phyloP scores from a whole-genome alignment of 2,113 vertebrate genomes.

The Rattus norvegicus region GRCr8 NC_086020.1:27668001-27668500 shows the following conservation, averaged over 20 bases:
- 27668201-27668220: neutral
- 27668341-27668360: neutral
- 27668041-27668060: neutral
- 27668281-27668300: constrained; percentile 41
- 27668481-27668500: neutral
- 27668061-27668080: neutral
- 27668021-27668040: neutral
- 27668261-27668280: constrained; percentile 40
- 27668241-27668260: constrained; percentile 14
- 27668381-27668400: constrained; percentile 43
- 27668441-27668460: neutral
- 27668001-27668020: neutral
- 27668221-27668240: neutral
- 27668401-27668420: neutral
- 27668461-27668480: neutral
- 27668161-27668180: neutral
- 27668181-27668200: constrained; percentile 25
- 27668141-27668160: neutral
- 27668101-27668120: neutral
- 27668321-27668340: constrained; percentile 59
- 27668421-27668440: neutral
- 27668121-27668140: neutral
- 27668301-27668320: constrained; percentile 32
- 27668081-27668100: neutral
- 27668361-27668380: constrained; percentile 30